Base-by-base conservation (phyloP, 2,888 invertebrate genomes). In the Sesamia inferens region DNA sequence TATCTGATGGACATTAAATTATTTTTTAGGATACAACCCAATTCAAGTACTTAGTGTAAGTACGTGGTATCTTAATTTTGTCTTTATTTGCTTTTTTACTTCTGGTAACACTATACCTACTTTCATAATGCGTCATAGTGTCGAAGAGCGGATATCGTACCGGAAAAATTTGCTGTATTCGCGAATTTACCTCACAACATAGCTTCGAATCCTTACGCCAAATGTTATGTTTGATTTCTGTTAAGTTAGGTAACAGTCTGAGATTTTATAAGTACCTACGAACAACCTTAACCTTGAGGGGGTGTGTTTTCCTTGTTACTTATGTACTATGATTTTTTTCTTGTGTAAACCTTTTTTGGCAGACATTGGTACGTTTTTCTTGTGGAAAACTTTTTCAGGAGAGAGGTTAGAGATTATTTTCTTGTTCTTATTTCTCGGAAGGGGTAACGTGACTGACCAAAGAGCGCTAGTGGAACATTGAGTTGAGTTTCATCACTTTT, bases 141-240 rank as follows among this genome's bases (percentile, higher is more conserved):
- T 68, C 54, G n/a, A 24, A 68, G 58, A 57, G 54, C n/a, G 66
- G 16, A 66, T 89, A 88, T 90, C 89, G 86, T 88, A 85, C 90
- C 85, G 87, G 87, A 94, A 94, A 94, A 94, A 94, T 94, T 94
- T 93, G 90, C 87, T 89, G 87, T 91, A 90, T 90, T 90, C 92
- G 85, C 80, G 68, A 70, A 55, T 84, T 73, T 83, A 88, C 78
- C 83, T 78, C 16, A 74, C 19, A 14, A 51, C 5, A 65, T 14
- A 31, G 22, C 16, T 51, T 44, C 5, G 31, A 64, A 59, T 54
- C 19, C 11, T 58, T 57, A 22, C 10, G 24, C 24, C 24, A n/a
- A 44, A 68, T 39, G 16, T 31, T 57, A 24, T 24, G 11, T 22
- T 31, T 24, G 22, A 48, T 47, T 55, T 44, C 16, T 78, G 19